Base-by-base conservation (phyloP, 2,888 invertebrate species). In the Leptogaster cylindrica region DNA sequence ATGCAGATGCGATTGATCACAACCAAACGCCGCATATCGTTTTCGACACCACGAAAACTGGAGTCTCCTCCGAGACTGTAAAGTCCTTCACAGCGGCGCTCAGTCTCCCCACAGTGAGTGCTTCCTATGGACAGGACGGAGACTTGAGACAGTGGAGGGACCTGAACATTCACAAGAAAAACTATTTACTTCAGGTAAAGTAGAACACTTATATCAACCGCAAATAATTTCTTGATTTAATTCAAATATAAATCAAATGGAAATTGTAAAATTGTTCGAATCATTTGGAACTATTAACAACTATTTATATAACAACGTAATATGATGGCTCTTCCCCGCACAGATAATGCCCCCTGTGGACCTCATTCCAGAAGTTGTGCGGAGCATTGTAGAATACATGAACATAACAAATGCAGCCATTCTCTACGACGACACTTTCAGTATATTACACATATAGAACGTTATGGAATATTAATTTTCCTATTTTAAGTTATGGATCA, bases 341-440 rank as follows among this genome's bases (percentile, higher is more conserved):
- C 28, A 74, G 72, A 63, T 74, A 46, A 81, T 81, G 81, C 93
- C 95, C 0, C 95, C 95, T 0, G 90, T 90, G 0, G 94, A 94
- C 76, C 83, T 93, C 27, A 87, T 95, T 70, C 91, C 94, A 0
- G 91, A 93, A 79, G 88, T 91, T 1, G 86, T 97, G 1, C 83
- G 93, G 65, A 89, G 92, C 46, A 87, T 96, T 72, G 91, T 93
- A 2, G 83, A 86, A 0, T 86, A 88, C 71, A 90, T 94, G 81
- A 93, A 95, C 76, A 92, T 96, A 65, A 92, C 92, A 3, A 95
- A 94, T 77, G 94, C 95, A 10, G 96, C 93, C 4, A 92, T 97
- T 52, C 84, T 97, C 48, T 96, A 92, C 77, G 96, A 97, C 75
- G 87, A 90, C 20, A 88, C 88, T 36, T 95, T 94, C 77, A 89